Evolutionary conservation across 2,888 invertebrate species (phyloP).

Genomic region (Exephanes ischioxanthus): DNA sequence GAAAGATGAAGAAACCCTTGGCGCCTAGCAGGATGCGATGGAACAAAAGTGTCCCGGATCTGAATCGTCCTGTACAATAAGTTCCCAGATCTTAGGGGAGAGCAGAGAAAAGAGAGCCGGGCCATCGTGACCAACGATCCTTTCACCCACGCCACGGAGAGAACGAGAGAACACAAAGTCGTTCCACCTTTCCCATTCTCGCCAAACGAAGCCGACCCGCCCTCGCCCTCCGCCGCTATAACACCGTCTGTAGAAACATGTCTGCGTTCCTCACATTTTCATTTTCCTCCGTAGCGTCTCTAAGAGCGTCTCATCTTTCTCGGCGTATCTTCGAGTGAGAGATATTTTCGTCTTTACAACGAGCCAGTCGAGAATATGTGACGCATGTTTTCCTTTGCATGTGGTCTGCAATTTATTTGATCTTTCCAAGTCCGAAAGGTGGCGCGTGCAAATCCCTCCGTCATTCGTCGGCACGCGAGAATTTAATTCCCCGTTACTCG

Average conservation of each 20-base stretch:
- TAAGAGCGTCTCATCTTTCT: slow-evolving; percentile 31
- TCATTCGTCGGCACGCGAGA: neutral
- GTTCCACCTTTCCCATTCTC: slow-evolving; percentile 51
- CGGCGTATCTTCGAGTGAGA: slow-evolving; percentile 16
- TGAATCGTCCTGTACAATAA: slow-evolving; percentile 46
- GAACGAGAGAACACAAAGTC: slow-evolving; percentile 33
- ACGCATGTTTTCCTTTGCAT: slow-evolving; percentile 17
- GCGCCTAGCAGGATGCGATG: neutral
- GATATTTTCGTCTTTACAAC: slow-evolving; percentile 34
- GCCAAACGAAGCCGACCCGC: slow-evolving; percentile 31
- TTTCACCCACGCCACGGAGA: slow-evolving; percentile 39
- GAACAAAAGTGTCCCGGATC: slow-evolving; percentile 24
- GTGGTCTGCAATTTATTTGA: slow-evolving; percentile 33
- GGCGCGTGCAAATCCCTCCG: no score
- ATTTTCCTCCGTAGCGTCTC: slow-evolving; percentile 44
- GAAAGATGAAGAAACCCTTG: neutral
- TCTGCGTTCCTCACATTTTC: slow-evolving; percentile 45
- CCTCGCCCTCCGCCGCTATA: slow-evolving; percentile 17
- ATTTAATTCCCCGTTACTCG: slow-evolving; percentile 25
- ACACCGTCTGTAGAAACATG: slow-evolving; percentile 31
- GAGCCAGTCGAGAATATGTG: neutral
- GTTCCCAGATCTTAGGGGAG: slow-evolving; percentile 45
- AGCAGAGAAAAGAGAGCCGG: slow-evolving; percentile 36
- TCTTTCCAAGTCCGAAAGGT: neutral
- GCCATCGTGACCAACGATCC: slow-evolving; percentile 62